These are phyloP conservation scores for Habroteleia sp. DNA, from an alignment of 2,888 invertebrate genomes.

Conservation along the genomic window DNA sequence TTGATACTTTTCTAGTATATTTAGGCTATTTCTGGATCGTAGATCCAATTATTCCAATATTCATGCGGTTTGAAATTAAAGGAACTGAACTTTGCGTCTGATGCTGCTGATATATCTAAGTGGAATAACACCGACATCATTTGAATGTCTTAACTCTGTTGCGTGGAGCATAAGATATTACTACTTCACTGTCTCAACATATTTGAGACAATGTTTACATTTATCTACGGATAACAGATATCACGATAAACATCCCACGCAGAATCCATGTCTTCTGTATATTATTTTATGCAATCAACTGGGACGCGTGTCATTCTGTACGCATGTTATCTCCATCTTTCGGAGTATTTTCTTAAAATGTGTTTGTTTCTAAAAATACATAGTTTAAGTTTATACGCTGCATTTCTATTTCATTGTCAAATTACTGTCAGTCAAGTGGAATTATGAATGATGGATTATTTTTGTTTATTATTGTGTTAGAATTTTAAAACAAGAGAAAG, in stretches of 20 bases:
- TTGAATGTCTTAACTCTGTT: constrained; percentile 53
- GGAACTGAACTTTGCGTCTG: constrained; percentile 31
- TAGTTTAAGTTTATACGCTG: background rate
- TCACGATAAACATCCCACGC: constrained; percentile 56
- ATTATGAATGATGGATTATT: too few species aligned
- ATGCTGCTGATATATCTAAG: constrained; percentile 33
- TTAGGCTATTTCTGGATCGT: background rate
- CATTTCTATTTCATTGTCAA: background rate
- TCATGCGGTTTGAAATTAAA: constrained; percentile 30
- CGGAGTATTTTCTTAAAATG: constrained; percentile 4
- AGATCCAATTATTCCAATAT: constrained; percentile 44
- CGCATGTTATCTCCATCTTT: constrained; percentile 26
- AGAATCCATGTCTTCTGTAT: constrained; percentile 20
- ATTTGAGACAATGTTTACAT: constrained; percentile 59
- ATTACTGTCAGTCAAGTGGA: background rate
- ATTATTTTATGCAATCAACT: constrained; percentile 57
- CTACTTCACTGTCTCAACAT: constrained; percentile 43
- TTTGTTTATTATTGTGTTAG: too few species aligned
- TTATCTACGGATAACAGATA: constrained; percentile 59
- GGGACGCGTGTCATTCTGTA: constrained; percentile 42
- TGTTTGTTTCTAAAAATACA: constrained; percentile 12
- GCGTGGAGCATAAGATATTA: constrained; percentile 44
- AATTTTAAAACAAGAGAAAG: too few species aligned
- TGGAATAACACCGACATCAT: constrained; percentile 49
- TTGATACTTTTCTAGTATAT: too few species aligned